phyloP scores from a whole-genome alignment of 2,797 vertebrate genomes.

The Clarias platycephalus region DNA sequence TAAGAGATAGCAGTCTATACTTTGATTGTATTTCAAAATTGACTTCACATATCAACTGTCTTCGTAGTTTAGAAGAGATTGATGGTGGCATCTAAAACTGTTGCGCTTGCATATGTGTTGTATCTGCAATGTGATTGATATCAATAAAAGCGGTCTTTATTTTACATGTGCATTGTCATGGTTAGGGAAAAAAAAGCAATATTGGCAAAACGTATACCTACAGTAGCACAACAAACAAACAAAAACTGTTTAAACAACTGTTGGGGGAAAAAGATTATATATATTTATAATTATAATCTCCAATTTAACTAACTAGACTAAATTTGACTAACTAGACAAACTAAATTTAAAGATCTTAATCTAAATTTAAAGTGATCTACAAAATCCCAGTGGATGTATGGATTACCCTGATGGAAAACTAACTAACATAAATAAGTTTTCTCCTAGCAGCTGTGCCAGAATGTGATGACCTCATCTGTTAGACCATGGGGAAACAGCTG shows the following conservation, averaged over 20 bases:
- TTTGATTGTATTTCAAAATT: conserved; percentile 68
- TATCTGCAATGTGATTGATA: conserved; percentile 79
- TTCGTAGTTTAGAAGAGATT: conserved; percentile 70
- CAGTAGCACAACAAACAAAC: background rate
- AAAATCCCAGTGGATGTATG: background rate
- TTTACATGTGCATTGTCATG: conserved; percentile 62
- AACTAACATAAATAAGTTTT: conserved; percentile 33
- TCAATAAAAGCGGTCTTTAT: conserved; percentile 76
- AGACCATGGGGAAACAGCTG: conserved; percentile 51
- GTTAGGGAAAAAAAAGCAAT: background rate
- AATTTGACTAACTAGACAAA: background rate
- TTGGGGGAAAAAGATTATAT: background rate
- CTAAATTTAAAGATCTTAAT: conserved; percentile 7
- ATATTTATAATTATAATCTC: background rate
- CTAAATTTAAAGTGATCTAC: background rate
- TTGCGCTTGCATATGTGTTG: conserved; percentile 77
- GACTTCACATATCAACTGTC: conserved; percentile 75
- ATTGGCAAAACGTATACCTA: conserved; percentile 10
- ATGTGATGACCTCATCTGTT: conserved; percentile 52
- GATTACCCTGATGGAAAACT: conserved; percentile 27
- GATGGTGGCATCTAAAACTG: conserved; percentile 75
- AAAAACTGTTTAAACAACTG: background rate
- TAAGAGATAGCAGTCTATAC: conserved; percentile 73
- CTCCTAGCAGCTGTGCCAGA: conserved; percentile 37
- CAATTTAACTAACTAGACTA: background rate